Conservation (phyloP, 2,888 invertebrate species). For the Eupithecia inturbata region DNA sequence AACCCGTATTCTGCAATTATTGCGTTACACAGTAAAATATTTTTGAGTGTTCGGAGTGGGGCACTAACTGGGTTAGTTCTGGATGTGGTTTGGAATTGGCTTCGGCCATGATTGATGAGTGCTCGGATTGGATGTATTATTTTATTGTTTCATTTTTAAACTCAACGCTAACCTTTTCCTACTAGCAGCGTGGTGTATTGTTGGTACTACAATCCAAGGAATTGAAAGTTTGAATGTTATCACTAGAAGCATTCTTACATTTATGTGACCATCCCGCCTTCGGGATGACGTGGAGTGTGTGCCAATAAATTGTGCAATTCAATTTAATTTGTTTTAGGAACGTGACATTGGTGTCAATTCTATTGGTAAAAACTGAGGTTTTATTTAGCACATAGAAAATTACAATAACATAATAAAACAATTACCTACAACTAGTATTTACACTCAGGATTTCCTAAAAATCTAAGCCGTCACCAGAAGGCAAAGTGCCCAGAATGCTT, state of each 20-base stretch:
- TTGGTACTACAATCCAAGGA: not conserved
- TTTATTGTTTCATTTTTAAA: not conserved
- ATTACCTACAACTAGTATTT: too few species aligned
- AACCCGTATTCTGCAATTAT: constrained; percentile 46
- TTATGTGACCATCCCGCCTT: too few species aligned
- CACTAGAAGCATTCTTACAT: not conserved
- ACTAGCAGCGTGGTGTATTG: not conserved
- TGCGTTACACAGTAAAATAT: constrained; percentile 65
- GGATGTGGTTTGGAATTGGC: constrained; percentile 24
- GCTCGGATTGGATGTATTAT: not conserved
- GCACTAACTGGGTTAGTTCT: constrained; percentile 47
- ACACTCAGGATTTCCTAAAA: too few species aligned
- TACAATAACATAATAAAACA: too few species aligned
- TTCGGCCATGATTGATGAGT: constrained; percentile 21
- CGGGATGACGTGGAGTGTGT: too few species aligned
- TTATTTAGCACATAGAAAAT: too few species aligned
- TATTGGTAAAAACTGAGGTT: not conserved
- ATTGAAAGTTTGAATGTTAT: not conserved
- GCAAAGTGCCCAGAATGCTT: too few species aligned
- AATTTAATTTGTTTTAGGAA: too few species aligned
- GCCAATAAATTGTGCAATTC: too few species aligned
- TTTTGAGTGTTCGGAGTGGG: constrained; percentile 63
- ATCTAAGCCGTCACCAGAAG: too few species aligned
- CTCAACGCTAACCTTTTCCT: not conserved
- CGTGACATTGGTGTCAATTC: not conserved